Percentiles rank a stretch among this genome's conserved stretches.
These are phyloP conservation scores for Pseudomugil gertrudae DNA, from an alignment of 2,797 vertebrate genomes.

Conservation along the genomic window DNA sequence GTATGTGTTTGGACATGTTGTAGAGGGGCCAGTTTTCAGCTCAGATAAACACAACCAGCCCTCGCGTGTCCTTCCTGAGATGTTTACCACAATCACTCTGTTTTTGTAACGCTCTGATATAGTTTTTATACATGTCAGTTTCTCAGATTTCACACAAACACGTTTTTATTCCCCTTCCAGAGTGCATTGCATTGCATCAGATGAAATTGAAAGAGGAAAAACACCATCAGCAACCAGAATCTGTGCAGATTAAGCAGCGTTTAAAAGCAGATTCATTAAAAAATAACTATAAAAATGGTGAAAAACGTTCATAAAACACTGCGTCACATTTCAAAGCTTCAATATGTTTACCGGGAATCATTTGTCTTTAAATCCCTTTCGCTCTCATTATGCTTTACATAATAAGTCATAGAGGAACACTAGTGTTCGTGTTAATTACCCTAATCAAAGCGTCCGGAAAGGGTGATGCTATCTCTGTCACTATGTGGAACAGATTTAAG, in stretches of 20 bases:
- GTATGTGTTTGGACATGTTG: neutral
- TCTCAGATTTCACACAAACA: neutral
- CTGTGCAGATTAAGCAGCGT: neutral
- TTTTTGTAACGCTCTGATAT: no score
- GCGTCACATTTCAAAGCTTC: neutral
- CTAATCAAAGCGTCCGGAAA: neutral
- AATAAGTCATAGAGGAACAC: neutral
- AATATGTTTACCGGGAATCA: neutral
- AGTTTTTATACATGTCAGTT: no score
- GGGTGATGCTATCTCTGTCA: no score
- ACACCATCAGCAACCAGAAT: neutral
- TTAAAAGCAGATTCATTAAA: neutral
- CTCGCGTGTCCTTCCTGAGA: neutral
- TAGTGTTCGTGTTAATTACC: neutral
- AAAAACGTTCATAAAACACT: neutral
- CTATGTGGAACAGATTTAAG: no score
- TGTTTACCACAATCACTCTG: neutral
- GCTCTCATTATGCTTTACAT: neutral
- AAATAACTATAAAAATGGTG: no score
- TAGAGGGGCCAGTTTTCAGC: neutral
- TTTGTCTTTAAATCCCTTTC: neutral
- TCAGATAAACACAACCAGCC: neutral
- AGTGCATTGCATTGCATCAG: no score
- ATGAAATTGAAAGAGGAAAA: neutral
- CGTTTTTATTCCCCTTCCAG: no score